phyloP scores from a whole-genome alignment of 2,888 invertebrate species.

The Lasioglossum calceatum region DNA sequence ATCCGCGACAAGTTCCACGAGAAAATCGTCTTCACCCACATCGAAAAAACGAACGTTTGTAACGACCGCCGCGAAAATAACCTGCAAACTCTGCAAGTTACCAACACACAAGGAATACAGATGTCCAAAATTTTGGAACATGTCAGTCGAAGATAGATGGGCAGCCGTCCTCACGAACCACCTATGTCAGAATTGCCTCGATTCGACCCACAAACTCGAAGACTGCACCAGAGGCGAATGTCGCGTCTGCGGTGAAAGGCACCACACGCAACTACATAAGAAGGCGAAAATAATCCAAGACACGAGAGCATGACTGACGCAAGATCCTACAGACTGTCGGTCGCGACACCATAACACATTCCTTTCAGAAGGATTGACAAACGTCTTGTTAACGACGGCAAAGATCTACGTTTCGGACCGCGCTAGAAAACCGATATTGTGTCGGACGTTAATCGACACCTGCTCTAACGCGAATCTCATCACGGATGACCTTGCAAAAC shows the following conservation, averaged over 20 bases:
- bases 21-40: accelerated
- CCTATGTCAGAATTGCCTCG: neutral
- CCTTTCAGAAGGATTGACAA: neutral
- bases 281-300: accelerated
- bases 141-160: neutral
- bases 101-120: accelerated
- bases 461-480: slow-evolving; percentile 12
- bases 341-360: accelerated
- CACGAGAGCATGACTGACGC: no score
- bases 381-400: neutral
- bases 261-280: neutral
- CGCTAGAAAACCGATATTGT: neutral
- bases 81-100: neutral
- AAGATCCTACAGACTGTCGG: no score
- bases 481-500: neutral
- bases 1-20: neutral
- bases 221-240: accelerated
- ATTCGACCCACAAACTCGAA: neutral
- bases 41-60: neutral
- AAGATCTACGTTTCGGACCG: neutral
- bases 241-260: neutral
- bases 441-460: neutral
- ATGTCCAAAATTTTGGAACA: neutral
- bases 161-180: neutral
- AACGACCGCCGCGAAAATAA: accelerated